Evolutionary conservation across 2,888 invertebrate genomes (phyloP), one percentile per base, ranked within the genome.

Genomic region (Cryptocheilus praepositus): DNA sequence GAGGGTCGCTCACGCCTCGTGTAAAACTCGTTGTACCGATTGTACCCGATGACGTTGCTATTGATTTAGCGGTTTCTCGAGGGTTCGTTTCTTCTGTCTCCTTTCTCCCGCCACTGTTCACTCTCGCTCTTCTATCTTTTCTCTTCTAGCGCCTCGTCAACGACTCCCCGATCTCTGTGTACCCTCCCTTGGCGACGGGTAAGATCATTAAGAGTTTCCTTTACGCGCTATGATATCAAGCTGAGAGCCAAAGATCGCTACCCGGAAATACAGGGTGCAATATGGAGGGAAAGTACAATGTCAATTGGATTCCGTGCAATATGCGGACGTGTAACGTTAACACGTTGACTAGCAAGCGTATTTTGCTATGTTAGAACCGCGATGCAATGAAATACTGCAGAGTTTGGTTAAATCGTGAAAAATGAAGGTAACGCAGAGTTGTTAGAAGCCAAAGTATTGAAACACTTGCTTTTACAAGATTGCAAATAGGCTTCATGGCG

Each of bases 1-100:
- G 22, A 22, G 58, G 46, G 58, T 45, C 21, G 57, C 45, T 57
- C 21, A 44, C 15, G 36, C 51, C 25, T 64, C 70, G 67, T 63
- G 69, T 71, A 71, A 71, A 77, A 71, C 71, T 72, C 66, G 45
- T 70, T 82, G 82, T 83, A 82, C 80, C 79, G 64, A 43, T 70
- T 82, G 82, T 83, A 82, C 80, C 79, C 77, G 81, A 81, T 83
- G 83, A 85, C 81, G 82, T 77, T 77, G 69, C 81, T 84, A 85
- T 85, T 84, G 85, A 85, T 85, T 85, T 82, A 84, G 81, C 71
- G 79, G 80, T 83, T 77, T 77, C 80, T 74, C 79, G 70, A 77
- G 81, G 81, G 81, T 81, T 71, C 74, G 66, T 74, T 71, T 76
- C 71, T 57, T 61, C 61, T 36, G 45, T 70, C 63, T 63, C 65